Evolutionary conservation across 2,888 invertebrate genomes (phyloP).

Genomic region (Pharmacophagus antenor): DNA sequence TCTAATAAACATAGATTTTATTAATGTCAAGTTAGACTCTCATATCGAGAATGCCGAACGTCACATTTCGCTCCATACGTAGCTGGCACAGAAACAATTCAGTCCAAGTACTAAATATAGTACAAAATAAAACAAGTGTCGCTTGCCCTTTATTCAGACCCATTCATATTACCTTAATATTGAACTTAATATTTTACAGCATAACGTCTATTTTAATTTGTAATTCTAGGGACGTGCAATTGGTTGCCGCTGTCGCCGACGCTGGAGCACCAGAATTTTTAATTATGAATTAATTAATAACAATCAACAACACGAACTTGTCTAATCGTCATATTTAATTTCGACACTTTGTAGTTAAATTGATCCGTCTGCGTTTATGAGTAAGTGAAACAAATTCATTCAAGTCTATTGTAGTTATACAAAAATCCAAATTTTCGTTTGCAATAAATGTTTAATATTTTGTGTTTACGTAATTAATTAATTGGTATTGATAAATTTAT

Average conservation of each 20-base stretch:
- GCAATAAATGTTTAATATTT: too few species aligned
- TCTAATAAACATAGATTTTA: slow-evolving; percentile 15
- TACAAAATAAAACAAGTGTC: slow-evolving; percentile 80
- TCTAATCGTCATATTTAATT: slow-evolving; percentile 48
- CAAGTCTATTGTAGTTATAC: background rate
- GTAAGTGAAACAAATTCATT: slow-evolving; percentile 1
- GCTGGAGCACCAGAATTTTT: slow-evolving; percentile 79
- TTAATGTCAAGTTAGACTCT: slow-evolving; percentile 38
- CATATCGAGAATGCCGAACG: slow-evolving; percentile 59
- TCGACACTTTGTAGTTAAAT: slow-evolving; percentile 17
- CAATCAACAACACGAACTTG: slow-evolving; percentile 73
- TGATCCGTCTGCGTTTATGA: slow-evolving; percentile 7
- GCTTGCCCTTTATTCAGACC: slow-evolving; percentile 74
- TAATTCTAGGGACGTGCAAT: slow-evolving; percentile 38
- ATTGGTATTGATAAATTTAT: too few species aligned
- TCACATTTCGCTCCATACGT: slow-evolving; percentile 56
- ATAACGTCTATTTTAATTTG: slow-evolving; percentile 57
- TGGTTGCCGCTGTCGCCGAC: slow-evolving; percentile 69
- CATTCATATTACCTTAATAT: slow-evolving; percentile 51
- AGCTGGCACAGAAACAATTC: slow-evolving; percentile 78
- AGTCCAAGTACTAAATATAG: slow-evolving; percentile 78
- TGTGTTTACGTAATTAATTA: too few species aligned
- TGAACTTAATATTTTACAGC: slow-evolving; percentile 49
- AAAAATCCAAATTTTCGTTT: background rate
- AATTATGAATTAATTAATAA: slow-evolving; percentile 80